These are phyloP conservation scores for Eledone cirrhosa DNA, from an alignment of 2,888 invertebrate species.

Conservation along the genomic window DNA sequence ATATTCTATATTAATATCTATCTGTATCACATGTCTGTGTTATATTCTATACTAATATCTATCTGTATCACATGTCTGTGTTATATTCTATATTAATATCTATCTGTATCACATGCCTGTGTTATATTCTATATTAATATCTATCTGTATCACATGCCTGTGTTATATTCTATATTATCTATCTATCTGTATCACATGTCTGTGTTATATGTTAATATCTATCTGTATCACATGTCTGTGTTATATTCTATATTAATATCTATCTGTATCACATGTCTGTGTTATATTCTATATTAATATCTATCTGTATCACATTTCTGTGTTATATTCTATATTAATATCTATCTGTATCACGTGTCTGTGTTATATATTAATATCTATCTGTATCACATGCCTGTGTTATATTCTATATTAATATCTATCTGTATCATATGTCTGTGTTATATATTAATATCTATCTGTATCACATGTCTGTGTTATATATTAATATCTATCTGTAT, in stretches of 20 bases:
- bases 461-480: too few species aligned
- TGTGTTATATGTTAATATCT: not conserved
- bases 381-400: too few species aligned
- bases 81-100: not conserved
- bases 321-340: too few species aligned
- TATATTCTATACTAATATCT: not conserved
- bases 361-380: not conserved
- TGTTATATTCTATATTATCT: not conserved
- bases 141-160: not conserved
- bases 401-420: too few species aligned
- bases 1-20: not conserved
- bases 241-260: not conserved
- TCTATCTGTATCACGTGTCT: too few species aligned
- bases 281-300: not conserved
- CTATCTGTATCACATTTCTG: too few species aligned
- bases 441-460: too few species aligned
- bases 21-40: not conserved
- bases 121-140: not conserved
- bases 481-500: not conserved
- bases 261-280: not conserved
- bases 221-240: too few species aligned
- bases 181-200: not conserved
- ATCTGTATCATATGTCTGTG: too few species aligned
- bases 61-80: too few species aligned
- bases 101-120: not conserved